Evolutionary conservation across 2,113 vertebrate species (phyloP).

Genomic region (Scortum barcoo): DNA sequence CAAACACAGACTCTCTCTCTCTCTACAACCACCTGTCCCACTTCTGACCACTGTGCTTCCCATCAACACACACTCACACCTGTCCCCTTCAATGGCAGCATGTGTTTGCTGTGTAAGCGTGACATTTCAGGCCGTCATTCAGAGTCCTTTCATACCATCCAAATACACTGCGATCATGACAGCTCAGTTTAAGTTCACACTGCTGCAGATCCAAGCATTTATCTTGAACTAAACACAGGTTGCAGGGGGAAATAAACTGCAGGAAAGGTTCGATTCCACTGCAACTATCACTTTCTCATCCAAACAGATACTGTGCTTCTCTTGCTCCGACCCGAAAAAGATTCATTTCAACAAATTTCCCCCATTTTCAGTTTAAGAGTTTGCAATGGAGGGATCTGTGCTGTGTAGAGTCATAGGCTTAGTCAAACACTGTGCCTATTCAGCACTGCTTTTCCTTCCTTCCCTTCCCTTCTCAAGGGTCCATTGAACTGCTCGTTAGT

Average conservation of each 20-base stretch:
- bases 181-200: not conserved
- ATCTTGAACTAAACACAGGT: not conserved
- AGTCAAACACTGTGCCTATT: slow-evolving; percentile 5
- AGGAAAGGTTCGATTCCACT: not conserved
- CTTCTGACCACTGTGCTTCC: slow-evolving; percentile 5
- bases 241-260: not conserved
- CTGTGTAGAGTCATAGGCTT: not conserved
- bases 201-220: not conserved
- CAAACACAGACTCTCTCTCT: not conserved
- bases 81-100: slow-evolving; percentile 49
- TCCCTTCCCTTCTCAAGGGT: not conserved
- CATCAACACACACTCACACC: slow-evolving; percentile 52
- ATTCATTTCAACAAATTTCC: not conserved
- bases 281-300: not conserved
- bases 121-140: not conserved
- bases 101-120: slow-evolving; percentile 60
- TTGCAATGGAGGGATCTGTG: not conserved
- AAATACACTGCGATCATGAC: slow-evolving; percentile 11
- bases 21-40: slow-evolving; percentile 62
- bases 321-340: not conserved
- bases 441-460: not conserved
- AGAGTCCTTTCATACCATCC: not conserved
- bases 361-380: not conserved
- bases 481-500: not conserved
- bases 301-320: not conserved